phyloP scores from a whole-genome alignment of 2,797 vertebrate species.

The Amphiprion clarkii region DNA sequence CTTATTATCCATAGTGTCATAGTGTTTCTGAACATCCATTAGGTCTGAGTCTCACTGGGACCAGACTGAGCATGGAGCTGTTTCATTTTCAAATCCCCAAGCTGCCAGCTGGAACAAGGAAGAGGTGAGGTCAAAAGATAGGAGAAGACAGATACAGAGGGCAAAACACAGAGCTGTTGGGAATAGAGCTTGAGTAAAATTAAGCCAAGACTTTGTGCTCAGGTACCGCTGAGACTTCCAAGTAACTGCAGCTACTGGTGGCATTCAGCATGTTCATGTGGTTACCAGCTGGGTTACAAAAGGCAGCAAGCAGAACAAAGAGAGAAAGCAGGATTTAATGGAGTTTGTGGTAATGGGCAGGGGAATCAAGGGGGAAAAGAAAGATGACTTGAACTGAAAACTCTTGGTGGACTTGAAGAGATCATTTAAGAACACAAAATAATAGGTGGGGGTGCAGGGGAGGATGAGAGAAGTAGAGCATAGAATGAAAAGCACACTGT shows the following conservation, averaged over 20 bases:
- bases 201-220: slow-evolving; percentile 31
- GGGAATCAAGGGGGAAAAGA: slow-evolving; percentile 26
- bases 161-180: slow-evolving; percentile 15
- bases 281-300: slow-evolving; percentile 50
- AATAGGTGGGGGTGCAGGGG: slow-evolving; percentile 13
- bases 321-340: slow-evolving; percentile 12
- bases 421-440: slow-evolving; percentile 47
- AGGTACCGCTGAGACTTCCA: slow-evolving; percentile 40
- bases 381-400: slow-evolving; percentile 26
- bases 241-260: slow-evolving; percentile 43
- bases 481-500: slow-evolving; percentile 46
- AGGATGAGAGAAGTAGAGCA: slow-evolving; percentile 33
- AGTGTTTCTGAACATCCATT: slow-evolving; percentile 36
- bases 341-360: slow-evolving; percentile 5
- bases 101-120: slow-evolving; percentile 44
- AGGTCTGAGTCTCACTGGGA: slow-evolving; percentile 43
- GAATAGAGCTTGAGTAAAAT: slow-evolving; percentile 12
- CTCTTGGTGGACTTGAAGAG: slow-evolving; percentile 28
- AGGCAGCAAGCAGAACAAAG: slow-evolving; percentile 30
- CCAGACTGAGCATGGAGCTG: slow-evolving; percentile 7
- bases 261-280: slow-evolving; percentile 30
- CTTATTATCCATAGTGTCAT: slow-evolving; percentile 24
- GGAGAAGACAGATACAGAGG: slow-evolving; percentile 28
- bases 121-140: slow-evolving; percentile 44
- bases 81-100: slow-evolving; percentile 51